phyloP scores from a whole-genome alignment of 2,888 invertebrate species.

The Bibio marci region DNA sequence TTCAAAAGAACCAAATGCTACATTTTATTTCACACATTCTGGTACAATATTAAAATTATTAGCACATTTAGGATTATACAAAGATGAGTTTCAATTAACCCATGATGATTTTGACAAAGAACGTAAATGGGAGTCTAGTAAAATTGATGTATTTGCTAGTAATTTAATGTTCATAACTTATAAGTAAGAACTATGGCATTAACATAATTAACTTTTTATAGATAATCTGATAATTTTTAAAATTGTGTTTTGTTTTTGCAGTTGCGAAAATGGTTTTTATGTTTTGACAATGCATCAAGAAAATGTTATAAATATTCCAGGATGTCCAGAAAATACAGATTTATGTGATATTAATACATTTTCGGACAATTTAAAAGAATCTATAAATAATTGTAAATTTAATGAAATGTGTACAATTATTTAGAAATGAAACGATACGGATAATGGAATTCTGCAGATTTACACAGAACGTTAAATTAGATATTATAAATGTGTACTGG shows the following conservation, averaged over 20 bases:
- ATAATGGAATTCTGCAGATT: too few relatives aligned
- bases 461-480: too few relatives aligned
- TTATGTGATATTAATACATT: constrained; percentile 47
- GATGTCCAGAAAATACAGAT: constrained; percentile 39
- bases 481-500: too few relatives aligned
- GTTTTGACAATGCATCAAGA: constrained; percentile 63
- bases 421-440: background rate
- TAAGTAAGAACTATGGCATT: too few relatives aligned
- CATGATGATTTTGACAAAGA: constrained; percentile 32
- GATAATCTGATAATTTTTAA: background rate
- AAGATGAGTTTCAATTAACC: constrained; percentile 41
- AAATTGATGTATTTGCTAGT: constrained; percentile 63
- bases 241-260: constrained; percentile 6
- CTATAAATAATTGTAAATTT: constrained; percentile 48
- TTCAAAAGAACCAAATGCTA: constrained; percentile 29
- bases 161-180: constrained; percentile 62
- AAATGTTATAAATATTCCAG: constrained; percentile 44
- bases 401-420: constrained; percentile 38
- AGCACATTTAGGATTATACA: constrained; percentile 53
- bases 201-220: too few relatives aligned
- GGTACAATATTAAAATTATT: constrained; percentile 63
- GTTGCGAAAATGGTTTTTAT: constrained; percentile 30
- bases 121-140: constrained; percentile 39
- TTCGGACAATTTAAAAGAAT: constrained; percentile 36
- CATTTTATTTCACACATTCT: constrained; percentile 66